Evolutionary conservation across 2,797 vertebrate species (phyloP).

Genomic region (Buceros bicornis): DNA sequence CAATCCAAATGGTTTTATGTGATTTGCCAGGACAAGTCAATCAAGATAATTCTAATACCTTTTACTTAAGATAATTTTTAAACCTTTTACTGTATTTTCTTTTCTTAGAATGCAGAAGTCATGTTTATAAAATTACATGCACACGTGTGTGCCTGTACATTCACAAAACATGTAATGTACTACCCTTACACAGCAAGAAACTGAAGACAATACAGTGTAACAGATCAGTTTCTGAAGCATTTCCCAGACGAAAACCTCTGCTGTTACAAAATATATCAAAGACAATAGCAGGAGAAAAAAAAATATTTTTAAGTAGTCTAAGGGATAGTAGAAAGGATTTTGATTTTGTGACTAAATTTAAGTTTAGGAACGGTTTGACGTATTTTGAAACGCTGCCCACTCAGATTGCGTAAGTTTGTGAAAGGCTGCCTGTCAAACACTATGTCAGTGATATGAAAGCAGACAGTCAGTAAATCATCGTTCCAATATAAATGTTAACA

Average conservation of each 20-base stretch:
- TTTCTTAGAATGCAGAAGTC: background rate
- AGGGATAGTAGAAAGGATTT: background rate
- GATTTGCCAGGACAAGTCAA: background rate
- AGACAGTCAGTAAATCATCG: constrained; percentile 54
- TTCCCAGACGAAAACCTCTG: background rate
- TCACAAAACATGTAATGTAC: background rate
- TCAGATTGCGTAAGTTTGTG: constrained; percentile 16
- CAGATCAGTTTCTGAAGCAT: background rate
- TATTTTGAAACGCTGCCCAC: constrained; percentile 35
- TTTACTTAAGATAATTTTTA: background rate
- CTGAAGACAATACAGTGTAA: background rate
- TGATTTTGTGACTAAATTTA: background rate
- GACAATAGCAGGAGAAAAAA: background rate
- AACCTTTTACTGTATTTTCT: background rate
- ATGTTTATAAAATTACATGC: background rate
- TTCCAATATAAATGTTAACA: constrained; percentile 46
- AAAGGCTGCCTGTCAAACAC: constrained; percentile 43
- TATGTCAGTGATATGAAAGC: constrained; percentile 39
- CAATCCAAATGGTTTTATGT: background rate
- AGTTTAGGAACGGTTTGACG: constrained; percentile 16
- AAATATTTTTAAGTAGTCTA: background rate
- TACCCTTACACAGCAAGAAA: background rate
- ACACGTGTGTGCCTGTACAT: background rate
- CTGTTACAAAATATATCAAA: background rate
- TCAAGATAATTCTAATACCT: background rate